A percentile compares a stretch with the other conserved stretches of the same genome.
Conservation (phyloP, 1,140 invertebrate genomes). For the Periplaneta americana region DNA sequence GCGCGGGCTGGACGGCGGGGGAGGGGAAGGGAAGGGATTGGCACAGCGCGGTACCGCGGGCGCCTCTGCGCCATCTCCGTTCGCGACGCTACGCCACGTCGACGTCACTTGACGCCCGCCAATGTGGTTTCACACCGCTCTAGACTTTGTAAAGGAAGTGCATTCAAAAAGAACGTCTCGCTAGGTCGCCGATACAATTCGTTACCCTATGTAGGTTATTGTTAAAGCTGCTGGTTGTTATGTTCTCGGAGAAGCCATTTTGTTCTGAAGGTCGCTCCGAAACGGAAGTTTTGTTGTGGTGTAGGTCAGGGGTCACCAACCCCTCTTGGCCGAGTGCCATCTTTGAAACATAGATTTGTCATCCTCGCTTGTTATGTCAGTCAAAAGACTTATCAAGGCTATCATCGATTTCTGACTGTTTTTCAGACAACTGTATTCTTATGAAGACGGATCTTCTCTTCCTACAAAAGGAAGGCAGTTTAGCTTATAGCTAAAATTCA, state of each 20-base stretch:
- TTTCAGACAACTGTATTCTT: background rate
- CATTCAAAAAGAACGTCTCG: background rate
- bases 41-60: background rate
- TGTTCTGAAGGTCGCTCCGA: background rate
- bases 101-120: background rate
- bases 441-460: too few relatives aligned
- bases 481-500: too few relatives aligned
- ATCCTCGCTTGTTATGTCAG: too few relatives aligned
- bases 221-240: too few relatives aligned
- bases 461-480: too few relatives aligned
- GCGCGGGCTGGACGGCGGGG: background rate
- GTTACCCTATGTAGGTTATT: background rate
- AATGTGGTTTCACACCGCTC: background rate
- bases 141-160: background rate
- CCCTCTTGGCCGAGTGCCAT: background rate
- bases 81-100: background rate
- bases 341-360: background rate
- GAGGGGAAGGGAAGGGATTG: background rate
- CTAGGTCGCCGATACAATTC: background rate
- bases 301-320: background rate
- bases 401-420: background rate
- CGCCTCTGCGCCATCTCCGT: background rate
- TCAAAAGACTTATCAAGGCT: too few relatives aligned
- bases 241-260: background rate
- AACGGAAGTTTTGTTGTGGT: background rate